Conservation (phyloP, 1,140 invertebrate species). For the Halyomorpha halys region DNA sequence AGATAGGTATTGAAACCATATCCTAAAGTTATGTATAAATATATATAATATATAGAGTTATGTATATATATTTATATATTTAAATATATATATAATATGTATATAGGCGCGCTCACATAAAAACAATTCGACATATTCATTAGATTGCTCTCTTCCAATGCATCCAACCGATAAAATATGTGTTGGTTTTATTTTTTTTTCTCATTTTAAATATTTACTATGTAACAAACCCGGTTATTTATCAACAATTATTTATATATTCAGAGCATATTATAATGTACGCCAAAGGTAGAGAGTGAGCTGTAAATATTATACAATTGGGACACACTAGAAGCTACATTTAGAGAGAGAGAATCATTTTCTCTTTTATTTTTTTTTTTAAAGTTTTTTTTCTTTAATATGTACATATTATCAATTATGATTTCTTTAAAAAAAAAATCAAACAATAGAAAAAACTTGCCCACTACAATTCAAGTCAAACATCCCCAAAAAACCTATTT, state of each 20-base stretch:
- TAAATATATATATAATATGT: slow-evolving; percentile 14
- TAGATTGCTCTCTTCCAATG: slow-evolving; percentile 8
- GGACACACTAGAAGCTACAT: slow-evolving; percentile 29
- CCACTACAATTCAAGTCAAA: slow-evolving; percentile 22
- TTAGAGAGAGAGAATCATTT: slow-evolving; percentile 13
- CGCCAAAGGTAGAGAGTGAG: slow-evolving; percentile 19
- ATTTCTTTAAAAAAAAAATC: slow-evolving; percentile 19
- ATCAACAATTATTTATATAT: slow-evolving; percentile 24
- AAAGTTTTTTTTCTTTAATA: slow-evolving; percentile 8
- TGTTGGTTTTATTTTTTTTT: neutral
- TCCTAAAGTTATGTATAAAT: slow-evolving; percentile 25
- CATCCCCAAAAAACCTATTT: slow-evolving; percentile 25
- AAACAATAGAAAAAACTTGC: slow-evolving; percentile 23
- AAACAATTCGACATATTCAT: neutral
- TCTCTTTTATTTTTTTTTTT: slow-evolving; percentile 9
- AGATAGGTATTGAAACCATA: slow-evolving; percentile 20
- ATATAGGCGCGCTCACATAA: slow-evolving; percentile 15
- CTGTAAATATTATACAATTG: slow-evolving; percentile 24
- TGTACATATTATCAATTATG: slow-evolving; percentile 11
- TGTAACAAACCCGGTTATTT: slow-evolving; percentile 25
- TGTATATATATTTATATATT: slow-evolving; percentile 22
- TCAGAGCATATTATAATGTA: slow-evolving; percentile 14
- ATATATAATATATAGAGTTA: slow-evolving; percentile 23
- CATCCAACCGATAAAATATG: slow-evolving; percentile 17
- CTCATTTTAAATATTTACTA: slow-evolving; percentile 1